Conservation (phyloP, 2,797 vertebrate species). For the Lates japonicus region DNA sequence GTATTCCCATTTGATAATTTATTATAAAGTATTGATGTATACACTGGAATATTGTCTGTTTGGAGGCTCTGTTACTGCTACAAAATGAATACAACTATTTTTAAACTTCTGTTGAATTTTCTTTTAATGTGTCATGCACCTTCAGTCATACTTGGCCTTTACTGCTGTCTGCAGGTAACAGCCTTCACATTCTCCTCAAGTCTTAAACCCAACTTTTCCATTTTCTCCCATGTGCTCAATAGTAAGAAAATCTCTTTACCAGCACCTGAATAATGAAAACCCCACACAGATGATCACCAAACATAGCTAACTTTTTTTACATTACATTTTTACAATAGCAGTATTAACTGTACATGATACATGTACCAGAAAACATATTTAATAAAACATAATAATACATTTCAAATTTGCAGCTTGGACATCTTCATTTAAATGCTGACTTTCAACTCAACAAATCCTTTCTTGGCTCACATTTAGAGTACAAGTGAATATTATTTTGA, state of each 20-base stretch:
- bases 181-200: slow-evolving; percentile 28
- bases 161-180: slow-evolving; percentile 15
- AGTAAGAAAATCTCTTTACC: neutral
- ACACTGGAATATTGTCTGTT: slow-evolving; percentile 12
- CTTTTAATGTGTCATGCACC: neutral
- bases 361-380: neutral
- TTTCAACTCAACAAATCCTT: neutral
- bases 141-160: neutral
- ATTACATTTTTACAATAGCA: slow-evolving; percentile 18
- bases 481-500: neutral
- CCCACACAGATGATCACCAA: neutral
- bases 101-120: neutral
- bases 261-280: neutral
- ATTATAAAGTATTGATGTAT: slow-evolving; percentile 43
- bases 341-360: neutral
- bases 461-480: neutral
- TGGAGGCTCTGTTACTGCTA: slow-evolving; percentile 29
- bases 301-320: neutral
- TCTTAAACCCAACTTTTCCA: slow-evolving; percentile 15
- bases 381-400: slow-evolving; percentile 9
- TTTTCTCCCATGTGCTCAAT: slow-evolving; percentile 30
- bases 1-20: slow-evolving; percentile 48
- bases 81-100: neutral
- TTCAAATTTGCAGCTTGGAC: neutral
- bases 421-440: neutral